These are phyloP conservation scores for Felis catus DNA, from an alignment of 2,113 vertebrate genomes.

Conservation along the genomic window DNA sequence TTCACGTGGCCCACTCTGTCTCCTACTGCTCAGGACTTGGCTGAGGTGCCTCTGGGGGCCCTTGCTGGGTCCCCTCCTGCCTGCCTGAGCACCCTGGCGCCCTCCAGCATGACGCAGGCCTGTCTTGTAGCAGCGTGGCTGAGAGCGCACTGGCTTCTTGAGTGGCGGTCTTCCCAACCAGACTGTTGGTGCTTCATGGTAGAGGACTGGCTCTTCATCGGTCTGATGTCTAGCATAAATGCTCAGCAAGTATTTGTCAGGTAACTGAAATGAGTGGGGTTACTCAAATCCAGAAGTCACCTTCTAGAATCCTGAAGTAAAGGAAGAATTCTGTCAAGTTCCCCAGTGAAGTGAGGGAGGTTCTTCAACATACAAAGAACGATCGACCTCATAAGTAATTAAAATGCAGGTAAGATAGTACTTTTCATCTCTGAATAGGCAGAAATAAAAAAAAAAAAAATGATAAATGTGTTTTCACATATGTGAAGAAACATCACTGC, in stretches of 20 bases:
- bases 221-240: not conserved
- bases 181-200: not conserved
- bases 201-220: not conserved
- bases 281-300: not conserved
- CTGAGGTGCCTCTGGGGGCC: no score
- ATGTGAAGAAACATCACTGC: not conserved
- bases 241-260: not conserved
- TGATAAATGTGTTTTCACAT: not conserved
- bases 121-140: accelerated
- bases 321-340: not conserved
- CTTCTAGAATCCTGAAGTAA: not conserved
- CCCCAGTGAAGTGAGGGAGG: not conserved
- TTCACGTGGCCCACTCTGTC: not conserved
- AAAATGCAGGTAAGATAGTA: not conserved
- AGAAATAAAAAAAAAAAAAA: not conserved
- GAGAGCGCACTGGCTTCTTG: no score
- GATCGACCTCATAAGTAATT: not conserved
- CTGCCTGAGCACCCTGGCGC: not conserved
- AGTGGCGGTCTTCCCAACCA: not conserved
- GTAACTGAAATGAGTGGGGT: not conserved
- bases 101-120: accelerated
- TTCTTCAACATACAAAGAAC: slow-evolving; percentile 1
- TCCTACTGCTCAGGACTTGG: not conserved
- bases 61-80: not conserved
- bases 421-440: not conserved